Evolutionary conservation across 2,888 invertebrate species (phyloP).

Genomic region (Dendrolimus pini): DNA sequence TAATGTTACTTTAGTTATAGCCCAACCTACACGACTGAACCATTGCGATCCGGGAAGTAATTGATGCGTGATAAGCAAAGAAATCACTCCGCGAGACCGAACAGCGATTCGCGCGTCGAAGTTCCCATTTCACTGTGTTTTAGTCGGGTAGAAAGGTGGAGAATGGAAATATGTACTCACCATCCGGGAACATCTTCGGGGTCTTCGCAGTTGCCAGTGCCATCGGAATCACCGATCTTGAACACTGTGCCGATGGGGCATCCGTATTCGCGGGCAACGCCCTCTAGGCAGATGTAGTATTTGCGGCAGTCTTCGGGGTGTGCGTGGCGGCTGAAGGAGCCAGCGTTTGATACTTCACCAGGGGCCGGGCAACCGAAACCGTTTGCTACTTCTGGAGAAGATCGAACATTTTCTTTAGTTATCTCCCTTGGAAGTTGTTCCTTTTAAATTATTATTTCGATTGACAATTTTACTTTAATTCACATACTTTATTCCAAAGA

Average conservation of each 20-base stretch:
- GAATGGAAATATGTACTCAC: conserved; percentile 74
- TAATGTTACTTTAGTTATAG: conserved; percentile 1
- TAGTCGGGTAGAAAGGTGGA: background rate
- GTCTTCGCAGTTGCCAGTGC: conserved; percentile 95
- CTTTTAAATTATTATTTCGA: too few species aligned
- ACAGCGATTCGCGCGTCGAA: background rate
- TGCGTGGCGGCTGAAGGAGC: conserved; percentile 95
- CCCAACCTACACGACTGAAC: background rate
- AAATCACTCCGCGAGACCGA: background rate
- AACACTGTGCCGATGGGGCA: conserved; percentile 97
- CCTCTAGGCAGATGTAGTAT: conserved; percentile 95
- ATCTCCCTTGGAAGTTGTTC: too few species aligned
- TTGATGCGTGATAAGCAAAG: background rate
- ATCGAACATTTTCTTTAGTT: conserved; percentile 23
- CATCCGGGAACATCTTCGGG: conserved; percentile 97
- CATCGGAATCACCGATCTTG: conserved; percentile 94
- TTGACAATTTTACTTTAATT: too few species aligned
- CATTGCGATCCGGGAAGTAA: conserved; percentile 1
- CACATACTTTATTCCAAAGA: too few species aligned
- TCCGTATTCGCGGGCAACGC: conserved; percentile 93
- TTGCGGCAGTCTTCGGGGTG: conserved; percentile 97
- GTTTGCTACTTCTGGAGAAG: conserved; percentile 88
- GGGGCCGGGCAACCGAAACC: conserved; percentile 91
- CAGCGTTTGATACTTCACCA: conserved; percentile 88
- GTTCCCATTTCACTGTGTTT: background rate